Evolutionary conservation across 2,797 vertebrate species (phyloP).

Genomic region (Microctenopoma steveboyesi): DNA sequence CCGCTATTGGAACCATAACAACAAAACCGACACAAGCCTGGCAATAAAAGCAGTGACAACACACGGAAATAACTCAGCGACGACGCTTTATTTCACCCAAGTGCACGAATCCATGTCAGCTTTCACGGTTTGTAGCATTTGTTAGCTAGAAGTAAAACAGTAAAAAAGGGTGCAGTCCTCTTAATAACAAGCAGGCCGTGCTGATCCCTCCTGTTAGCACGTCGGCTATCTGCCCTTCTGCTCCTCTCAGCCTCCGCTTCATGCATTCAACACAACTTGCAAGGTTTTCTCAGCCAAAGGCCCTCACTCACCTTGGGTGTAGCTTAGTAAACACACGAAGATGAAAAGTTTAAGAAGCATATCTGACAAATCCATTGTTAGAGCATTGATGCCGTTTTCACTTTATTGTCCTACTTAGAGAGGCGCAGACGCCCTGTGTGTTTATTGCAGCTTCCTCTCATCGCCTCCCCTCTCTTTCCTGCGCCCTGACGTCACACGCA

Average conservation of each 20-base stretch:
- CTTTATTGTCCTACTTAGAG: slow-evolving; percentile 85
- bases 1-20: slow-evolving; percentile 68
- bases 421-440: slow-evolving; percentile 86
- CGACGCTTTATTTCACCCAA: background rate
- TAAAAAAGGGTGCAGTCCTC: slow-evolving; percentile 78
- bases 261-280: slow-evolving; percentile 47
- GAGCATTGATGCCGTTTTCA: slow-evolving; percentile 80
- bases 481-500: slow-evolving; percentile 83
- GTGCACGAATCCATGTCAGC: background rate
- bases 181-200: slow-evolving; percentile 81
- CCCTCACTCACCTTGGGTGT: slow-evolving; percentile 79
- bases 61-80: slow-evolving; percentile 7
- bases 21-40: slow-evolving; percentile 60
- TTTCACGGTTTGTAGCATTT: slow-evolving; percentile 18
- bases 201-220: slow-evolving; percentile 68
- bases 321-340: slow-evolving; percentile 67
- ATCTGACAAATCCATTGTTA: slow-evolving; percentile 82
- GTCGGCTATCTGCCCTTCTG: slow-evolving; percentile 65
- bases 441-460: slow-evolving; percentile 84
- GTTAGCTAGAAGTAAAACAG: slow-evolving; percentile 46
- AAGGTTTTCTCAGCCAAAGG: slow-evolving; percentile 26
- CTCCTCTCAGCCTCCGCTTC: slow-evolving; percentile 55
- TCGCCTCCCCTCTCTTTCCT: slow-evolving; percentile 67
- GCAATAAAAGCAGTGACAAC: slow-evolving; percentile 65
- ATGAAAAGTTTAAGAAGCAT: slow-evolving; percentile 78